Conservation (phyloP, 2,888 invertebrate genomes). For the Caenorhabditis zanzibari region DNA sequence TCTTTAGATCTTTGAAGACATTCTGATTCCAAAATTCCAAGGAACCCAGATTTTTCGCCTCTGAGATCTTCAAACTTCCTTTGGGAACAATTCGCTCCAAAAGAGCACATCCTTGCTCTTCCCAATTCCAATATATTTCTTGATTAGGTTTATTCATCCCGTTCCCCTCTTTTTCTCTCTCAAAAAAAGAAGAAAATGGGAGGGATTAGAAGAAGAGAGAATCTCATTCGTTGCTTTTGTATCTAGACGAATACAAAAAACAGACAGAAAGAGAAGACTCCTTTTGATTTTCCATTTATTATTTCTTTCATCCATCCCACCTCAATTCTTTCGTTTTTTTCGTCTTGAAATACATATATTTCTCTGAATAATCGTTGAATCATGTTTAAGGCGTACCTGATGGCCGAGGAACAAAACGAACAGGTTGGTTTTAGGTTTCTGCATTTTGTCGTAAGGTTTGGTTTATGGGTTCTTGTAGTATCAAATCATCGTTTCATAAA, state of each 20-base stretch:
- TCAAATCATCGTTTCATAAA: too few species aligned
- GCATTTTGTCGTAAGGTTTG: too few species aligned
- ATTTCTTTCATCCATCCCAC: background rate
- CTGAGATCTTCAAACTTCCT: background rate
- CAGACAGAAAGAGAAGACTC: slow-evolving; percentile 17
- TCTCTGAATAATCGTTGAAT: slow-evolving; percentile 19
- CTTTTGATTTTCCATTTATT: background rate
- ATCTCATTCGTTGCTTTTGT: slow-evolving; percentile 11
- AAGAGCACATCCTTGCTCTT: background rate
- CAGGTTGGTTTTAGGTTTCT: slow-evolving; percentile 31
- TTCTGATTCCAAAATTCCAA: background rate
- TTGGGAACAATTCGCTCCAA: background rate
- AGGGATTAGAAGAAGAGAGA: slow-evolving; percentile 21
- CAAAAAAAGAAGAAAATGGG: slow-evolving; percentile 15
- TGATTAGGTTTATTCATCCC: slow-evolving; percentile 35
- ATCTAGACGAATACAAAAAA: slow-evolving; percentile 24
- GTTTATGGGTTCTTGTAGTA: too few species aligned
- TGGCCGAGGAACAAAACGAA: slow-evolving; percentile 63
- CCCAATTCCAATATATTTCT: background rate
- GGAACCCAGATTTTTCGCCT: background rate
- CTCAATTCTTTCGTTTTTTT: background rate
- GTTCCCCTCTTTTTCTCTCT: slow-evolving; percentile 3
- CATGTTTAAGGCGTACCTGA: slow-evolving; percentile 66
- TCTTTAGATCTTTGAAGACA: background rate
- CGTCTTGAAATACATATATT: background rate